Percentiles rank a stretch among this genome's conserved stretches.
phyloP scores from a whole-genome alignment of 53 echinoderm and acorn worm genomes.

The Henricia sp. region DNA sequence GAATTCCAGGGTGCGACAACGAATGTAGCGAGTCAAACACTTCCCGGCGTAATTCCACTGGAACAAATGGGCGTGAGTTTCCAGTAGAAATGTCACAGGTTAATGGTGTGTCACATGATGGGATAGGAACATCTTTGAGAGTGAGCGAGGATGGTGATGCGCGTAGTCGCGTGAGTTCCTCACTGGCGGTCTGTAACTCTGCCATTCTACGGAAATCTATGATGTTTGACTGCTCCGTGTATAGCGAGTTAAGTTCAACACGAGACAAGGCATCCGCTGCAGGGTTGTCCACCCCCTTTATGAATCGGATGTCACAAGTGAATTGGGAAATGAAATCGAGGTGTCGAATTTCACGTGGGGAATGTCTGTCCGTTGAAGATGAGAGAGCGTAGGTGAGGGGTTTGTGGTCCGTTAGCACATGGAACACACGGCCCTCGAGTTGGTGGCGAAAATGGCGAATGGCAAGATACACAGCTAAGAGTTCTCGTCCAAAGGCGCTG shows the following conservation, averaged over 20 bases:
- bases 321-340: conserved; percentile 41
- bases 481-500: conserved; percentile 30
- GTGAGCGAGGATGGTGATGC: conserved; percentile 17
- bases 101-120: conserved; percentile 13
- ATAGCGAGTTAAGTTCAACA: neutral
- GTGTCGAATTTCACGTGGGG: conserved; percentile 26
- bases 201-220: conserved; percentile 17
- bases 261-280: conserved; percentile 17
- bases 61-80: neutral
- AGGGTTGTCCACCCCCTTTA: neutral
- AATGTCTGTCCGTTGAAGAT: conserved; percentile 1
- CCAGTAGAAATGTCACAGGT: conserved; percentile 39
- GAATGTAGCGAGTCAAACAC: conserved; percentile 64
- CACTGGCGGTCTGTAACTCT: conserved; percentile 18
- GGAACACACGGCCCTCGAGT: conserved; percentile 1
- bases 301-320: neutral
- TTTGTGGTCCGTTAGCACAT: conserved; percentile 36
- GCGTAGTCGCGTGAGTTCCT: neutral
- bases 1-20: conserved; percentile 69
- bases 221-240: neutral
- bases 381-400: neutral
- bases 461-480: conserved; percentile 12
- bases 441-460: neutral
- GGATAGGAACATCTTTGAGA: neutral
- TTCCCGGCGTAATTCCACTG: no score